Base-by-base conservation (phyloP, 2,888 invertebrate species). In the Caenorhabditis becei region DNA sequence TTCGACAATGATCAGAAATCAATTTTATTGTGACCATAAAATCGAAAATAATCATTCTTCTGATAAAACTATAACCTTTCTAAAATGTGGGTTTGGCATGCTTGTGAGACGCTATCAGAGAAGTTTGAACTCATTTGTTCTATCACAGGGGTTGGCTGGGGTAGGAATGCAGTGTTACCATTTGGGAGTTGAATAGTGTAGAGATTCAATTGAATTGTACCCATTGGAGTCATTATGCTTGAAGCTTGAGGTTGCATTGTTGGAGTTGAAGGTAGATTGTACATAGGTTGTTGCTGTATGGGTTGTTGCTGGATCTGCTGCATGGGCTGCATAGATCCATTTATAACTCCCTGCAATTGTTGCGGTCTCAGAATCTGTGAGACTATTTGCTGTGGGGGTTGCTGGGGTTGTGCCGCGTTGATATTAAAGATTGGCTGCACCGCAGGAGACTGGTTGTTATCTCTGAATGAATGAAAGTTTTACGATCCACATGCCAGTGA, bases 381-480 rank as follows among this genome's bases (percentile, higher is more conserved):
- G 7, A 49, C 59, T 3, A 56, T n/a, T 20, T 32, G 72, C n/a
- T 47, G 65, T 11, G 58, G 18, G 14, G 10, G 14, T 24, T 18
- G 58, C 20, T 18, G 32, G 3, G 67, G 37, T 14, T 0, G 51
- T 16, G 59, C 69, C 3, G 77, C 47, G 41, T 77, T 69, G 18
- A 77, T 77, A 23, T 77, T 77, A 20, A 77, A 77, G 7, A 77
- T 77, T 28, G 77, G 77, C 44, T 77, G 77, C 62, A 70, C 70
- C 28, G 70, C 0, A 5, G 69, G 14, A 41, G 2, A 49, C 7
- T 54, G 69, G 49, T 37, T 58, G 58, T 77, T 70, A 59, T 70
- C 70, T 23, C 77, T 77, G 59, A 63, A 77, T 41, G 28, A 53
- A 54, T n/a, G 26, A 74, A 56, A 26, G 10, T 41, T 74, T 74